Evolutionary conservation across 2,113 vertebrate species (phyloP).

Genomic region (Collichthys lucidus): DNA sequence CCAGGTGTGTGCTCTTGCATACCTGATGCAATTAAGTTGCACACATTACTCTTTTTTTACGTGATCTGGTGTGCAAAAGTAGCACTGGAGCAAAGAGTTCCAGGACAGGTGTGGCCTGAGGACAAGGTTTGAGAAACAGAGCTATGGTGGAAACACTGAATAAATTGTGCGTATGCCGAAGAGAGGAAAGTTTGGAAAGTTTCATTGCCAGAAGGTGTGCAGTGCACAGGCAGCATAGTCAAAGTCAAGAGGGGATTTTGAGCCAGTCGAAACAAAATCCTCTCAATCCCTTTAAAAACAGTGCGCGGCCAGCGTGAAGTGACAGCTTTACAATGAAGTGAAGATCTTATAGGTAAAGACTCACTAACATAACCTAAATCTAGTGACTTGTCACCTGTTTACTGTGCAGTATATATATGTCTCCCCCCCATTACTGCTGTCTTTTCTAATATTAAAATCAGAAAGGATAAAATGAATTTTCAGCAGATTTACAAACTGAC

Average conservation of each 20-base stretch:
- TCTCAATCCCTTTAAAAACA: not conserved
- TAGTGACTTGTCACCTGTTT: not conserved
- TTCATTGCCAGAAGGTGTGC: not conserved
- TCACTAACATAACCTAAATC: not conserved
- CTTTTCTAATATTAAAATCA: not conserved
- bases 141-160: not conserved
- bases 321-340: not conserved
- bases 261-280: conserved; percentile 9
- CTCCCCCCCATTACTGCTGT: not conserved
- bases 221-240: not conserved
- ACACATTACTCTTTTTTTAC: not conserved
- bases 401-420: too few relatives aligned
- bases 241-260: not conserved
- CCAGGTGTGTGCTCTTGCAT: not conserved
- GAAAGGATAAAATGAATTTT: not conserved
- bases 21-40: not conserved
- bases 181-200: conserved; percentile 9
- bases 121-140: conserved; percentile 6
- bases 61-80: not conserved
- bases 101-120: conserved; percentile 9
- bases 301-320: not conserved
- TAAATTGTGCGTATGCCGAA: not conserved
- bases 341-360: not conserved
- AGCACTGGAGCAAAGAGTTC: conserved; percentile 15
- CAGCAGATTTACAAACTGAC: not conserved